A percentile compares a stretch with the other conserved stretches of the same genome.
phyloP scores from a whole-genome alignment of 2,113 vertebrate species.

The Leptodactylus fuscus region DNA sequence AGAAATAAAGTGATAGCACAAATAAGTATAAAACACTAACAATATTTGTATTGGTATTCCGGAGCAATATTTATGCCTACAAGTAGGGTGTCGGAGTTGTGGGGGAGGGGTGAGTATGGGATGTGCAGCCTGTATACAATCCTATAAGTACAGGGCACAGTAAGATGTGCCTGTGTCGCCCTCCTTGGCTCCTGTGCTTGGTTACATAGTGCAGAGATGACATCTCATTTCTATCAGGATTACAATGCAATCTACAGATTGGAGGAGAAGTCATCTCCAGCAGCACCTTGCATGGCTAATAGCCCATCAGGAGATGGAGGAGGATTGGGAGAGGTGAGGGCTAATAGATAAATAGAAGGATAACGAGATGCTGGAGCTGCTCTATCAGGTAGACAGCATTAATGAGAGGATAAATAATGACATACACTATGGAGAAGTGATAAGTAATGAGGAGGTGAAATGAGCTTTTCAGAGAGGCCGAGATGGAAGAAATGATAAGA shows the following conservation, averaged over 20 bases:
- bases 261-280: slow-evolving; percentile 36
- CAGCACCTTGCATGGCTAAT: slow-evolving; percentile 51
- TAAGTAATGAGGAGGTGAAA: slow-evolving; percentile 55
- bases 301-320: slow-evolving; percentile 39
- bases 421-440: slow-evolving; percentile 49
- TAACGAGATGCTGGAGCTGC: slow-evolving; percentile 54
- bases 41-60: slow-evolving; percentile 61
- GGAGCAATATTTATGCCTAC: background rate
- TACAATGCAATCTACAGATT: slow-evolving; percentile 31
- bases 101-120: background rate
- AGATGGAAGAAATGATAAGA: slow-evolving; percentile 49
- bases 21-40: background rate
- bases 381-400: slow-evolving; percentile 57
- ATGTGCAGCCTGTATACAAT: background rate
- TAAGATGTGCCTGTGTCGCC: background rate
- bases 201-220: slow-evolving; percentile 30
- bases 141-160: background rate
- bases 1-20: background rate
- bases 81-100: background rate
- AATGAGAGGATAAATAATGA: slow-evolving; percentile 59
- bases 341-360: slow-evolving; percentile 58
- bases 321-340: slow-evolving; percentile 45
- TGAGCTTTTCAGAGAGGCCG: slow-evolving; percentile 34
- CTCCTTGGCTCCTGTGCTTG: background rate
- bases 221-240: slow-evolving; percentile 9